Evolutionary conservation across 2,888 invertebrate species (phyloP).

Genomic region (Sphaeridia pumilis): DNA sequence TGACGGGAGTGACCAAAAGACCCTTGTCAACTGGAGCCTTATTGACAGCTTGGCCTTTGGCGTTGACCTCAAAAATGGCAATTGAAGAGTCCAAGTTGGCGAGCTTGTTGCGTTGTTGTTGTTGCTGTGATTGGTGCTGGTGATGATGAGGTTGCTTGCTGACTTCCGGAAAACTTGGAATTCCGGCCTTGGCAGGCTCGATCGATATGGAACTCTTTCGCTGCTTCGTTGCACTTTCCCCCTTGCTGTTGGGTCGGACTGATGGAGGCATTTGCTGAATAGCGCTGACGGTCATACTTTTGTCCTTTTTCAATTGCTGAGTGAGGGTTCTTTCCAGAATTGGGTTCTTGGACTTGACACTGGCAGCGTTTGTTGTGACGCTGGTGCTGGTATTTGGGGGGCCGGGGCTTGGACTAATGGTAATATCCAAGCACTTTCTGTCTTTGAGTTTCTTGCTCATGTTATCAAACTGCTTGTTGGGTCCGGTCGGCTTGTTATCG

Average conservation of each 20-base stretch:
- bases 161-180: neutral
- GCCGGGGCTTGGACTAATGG: conserved; percentile 22
- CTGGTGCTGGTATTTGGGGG: too few species aligned
- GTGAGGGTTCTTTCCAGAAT: conserved; percentile 26
- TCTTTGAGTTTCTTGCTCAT: conserved; percentile 33
- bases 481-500: conserved; percentile 3
- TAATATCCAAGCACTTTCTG: conserved; percentile 35
- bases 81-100: conserved; percentile 14
- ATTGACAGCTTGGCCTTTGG: conserved; percentile 6
- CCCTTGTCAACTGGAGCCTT: conserved; percentile 12
- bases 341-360: neutral
- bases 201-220: conserved; percentile 19
- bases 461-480: conserved; percentile 3
- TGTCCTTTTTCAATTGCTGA: conserved; percentile 4
- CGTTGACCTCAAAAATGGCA: conserved; percentile 13
- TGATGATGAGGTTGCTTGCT: conserved; percentile 13
- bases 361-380: too few species aligned
- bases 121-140: conserved; percentile 27
- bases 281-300: conserved; percentile 19
- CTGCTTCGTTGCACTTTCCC: conserved; percentile 16
- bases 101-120: conserved; percentile 11
- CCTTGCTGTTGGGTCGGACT: conserved; percentile 10
- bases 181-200: conserved; percentile 19
- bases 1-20: conserved; percentile 11
- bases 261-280: conserved; percentile 5